phyloP scores from a whole-genome alignment of 2,113 vertebrate species.

The Dromaius novaehollandiae region DNA sequence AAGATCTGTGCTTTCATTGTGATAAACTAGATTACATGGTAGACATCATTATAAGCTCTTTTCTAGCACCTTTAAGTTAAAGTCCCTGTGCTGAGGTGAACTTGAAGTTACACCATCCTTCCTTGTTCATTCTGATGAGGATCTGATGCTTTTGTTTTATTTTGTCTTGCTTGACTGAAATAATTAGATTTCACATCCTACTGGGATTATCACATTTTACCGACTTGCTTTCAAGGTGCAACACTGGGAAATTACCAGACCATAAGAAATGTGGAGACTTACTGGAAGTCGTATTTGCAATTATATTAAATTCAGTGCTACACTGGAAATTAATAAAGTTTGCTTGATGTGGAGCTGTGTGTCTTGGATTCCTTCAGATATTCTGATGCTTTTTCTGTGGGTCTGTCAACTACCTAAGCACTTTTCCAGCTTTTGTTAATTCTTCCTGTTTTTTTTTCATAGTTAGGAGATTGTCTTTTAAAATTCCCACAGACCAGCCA shows the following conservation, averaged over 20 bases:
- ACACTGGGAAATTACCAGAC: slow-evolving; percentile 31
- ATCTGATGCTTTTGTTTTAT: not conserved
- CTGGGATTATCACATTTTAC: slow-evolving; percentile 29
- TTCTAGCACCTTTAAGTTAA: not conserved
- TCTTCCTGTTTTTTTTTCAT: not conserved
- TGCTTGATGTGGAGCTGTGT: not conserved
- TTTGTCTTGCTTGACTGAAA: slow-evolving; percentile 24
- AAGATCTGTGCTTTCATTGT: not conserved
- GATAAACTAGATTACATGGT: not conserved
- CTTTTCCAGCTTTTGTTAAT: slow-evolving; percentile 24
- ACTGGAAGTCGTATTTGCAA: slow-evolving; percentile 27
- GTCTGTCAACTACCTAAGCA: slow-evolving; percentile 20
- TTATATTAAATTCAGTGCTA: slow-evolving; percentile 18
- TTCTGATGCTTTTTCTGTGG: slow-evolving; percentile 2
- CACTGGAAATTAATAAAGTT: slow-evolving; percentile 42
- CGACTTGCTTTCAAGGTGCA: not conserved
- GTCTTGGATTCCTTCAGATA: not conserved
- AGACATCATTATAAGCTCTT: not conserved
- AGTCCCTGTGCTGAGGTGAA: not conserved
- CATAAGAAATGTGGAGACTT: slow-evolving; percentile 23
- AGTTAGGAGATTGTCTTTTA: slow-evolving; percentile 13
- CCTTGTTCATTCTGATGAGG: not conserved
- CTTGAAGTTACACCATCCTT: not conserved
- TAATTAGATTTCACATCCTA: slow-evolving; percentile 25
- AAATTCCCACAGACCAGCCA: slow-evolving; percentile 32